Evolutionary conservation across 1,140 invertebrate genomes (phyloP).

Genomic region (Monomorium pharaonis): DNA sequence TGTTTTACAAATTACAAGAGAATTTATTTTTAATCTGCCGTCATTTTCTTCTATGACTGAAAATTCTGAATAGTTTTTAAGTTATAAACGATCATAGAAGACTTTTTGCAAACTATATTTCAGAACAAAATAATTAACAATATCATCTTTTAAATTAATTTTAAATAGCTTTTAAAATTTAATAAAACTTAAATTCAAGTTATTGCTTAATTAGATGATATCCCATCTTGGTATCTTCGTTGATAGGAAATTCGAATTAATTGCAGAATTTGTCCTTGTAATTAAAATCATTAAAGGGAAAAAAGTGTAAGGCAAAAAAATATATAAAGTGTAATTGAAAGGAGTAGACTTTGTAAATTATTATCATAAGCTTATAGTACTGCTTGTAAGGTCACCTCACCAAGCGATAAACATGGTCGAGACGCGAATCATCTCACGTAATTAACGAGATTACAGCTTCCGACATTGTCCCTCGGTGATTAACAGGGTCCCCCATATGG

Average conservation of each 20-base stretch:
- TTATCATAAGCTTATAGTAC: background rate
- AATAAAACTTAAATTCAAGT: background rate
- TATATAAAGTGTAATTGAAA: background rate
- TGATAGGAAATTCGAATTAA: background rate
- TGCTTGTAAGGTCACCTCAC: background rate
- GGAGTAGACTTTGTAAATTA: background rate
- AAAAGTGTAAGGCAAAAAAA: background rate
- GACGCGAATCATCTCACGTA: background rate
- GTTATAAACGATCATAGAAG: background rate
- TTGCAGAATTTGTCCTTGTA: background rate
- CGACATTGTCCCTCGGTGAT: slow-evolving; percentile 21
- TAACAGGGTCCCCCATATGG: slow-evolving; percentile 79
- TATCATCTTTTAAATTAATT: background rate
- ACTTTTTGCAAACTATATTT: background rate
- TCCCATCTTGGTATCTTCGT: background rate
- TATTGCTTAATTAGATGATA: background rate
- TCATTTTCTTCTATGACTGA: background rate
- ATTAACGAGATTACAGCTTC: slow-evolving; percentile 36
- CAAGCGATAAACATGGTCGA: background rate
- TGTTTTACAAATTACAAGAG: background rate
- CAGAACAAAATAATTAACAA: background rate
- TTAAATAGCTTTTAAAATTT: background rate
- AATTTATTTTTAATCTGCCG: background rate
- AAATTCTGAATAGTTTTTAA: background rate
- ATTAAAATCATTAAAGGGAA: background rate